Base-by-base conservation (phyloP, 2,113 vertebrate genomes). In the Cygnus buccinator region DNA sequence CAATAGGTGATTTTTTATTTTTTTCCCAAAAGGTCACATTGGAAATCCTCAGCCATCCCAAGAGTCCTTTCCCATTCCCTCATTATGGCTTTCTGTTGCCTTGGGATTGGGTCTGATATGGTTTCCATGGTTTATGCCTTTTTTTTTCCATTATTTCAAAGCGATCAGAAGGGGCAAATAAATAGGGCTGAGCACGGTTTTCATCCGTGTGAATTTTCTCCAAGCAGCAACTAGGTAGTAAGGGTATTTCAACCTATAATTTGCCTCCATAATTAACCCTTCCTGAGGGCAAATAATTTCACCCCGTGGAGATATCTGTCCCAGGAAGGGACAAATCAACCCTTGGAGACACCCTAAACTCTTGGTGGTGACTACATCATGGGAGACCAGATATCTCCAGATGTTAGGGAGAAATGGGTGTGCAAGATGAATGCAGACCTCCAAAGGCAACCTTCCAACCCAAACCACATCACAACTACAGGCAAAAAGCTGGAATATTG, bases 291-390 rank as follows among this genome's bases (percentile, higher is more conserved):
- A 22, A 46, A 57, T 13, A 0, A 1, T 43, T 62, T 43, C 43
- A 26, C 29, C 4, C 29, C 3, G 8, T 23, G 1, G 3, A 28
- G 3, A n/a, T 0, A 10, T 11, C 26, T 13, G 1, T 10, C 61
- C 26, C 11, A 1, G n/a, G 5, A 26, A 3, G 35, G 54, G 21
- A 13, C 14, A 18, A 22, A 29, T 31, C 39, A 14, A 26, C 11
- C 7, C 10, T 39, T n/a, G 43, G 67, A 57, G 41, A 28, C 7
- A 17, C 59, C 29, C 2, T 12, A 23, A 59, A 8, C 11, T 35
- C 31, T 23, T 41, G 58, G 29, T 58, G 41, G 17, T 37, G 18
- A 22, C 14, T 13, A 21, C n/a, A 23, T 33, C 6, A 3, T 9
- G 33, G 29, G 7, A 59, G 21, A 11, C 44, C 62, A 23, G 33